Conservation (phyloP, 2,888 invertebrate species). For the Melanotus villosus region DNA sequence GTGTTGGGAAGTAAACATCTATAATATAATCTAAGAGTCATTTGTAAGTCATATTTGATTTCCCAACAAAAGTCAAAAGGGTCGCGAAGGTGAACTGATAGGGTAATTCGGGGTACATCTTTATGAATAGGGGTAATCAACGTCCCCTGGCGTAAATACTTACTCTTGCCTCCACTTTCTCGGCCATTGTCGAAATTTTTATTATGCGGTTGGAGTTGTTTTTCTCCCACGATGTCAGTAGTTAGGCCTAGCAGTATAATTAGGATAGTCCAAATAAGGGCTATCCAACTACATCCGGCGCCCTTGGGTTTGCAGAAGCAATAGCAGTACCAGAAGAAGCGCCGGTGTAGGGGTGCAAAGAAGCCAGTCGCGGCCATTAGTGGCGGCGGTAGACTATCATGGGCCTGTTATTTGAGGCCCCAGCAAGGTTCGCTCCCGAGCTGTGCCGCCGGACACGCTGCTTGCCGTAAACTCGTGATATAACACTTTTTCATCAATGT, state of each 20-base stretch:
- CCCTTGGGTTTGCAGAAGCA: conserved; percentile 31
- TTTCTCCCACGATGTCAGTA: conserved; percentile 44
- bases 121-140: too few species aligned
- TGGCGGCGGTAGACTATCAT: conserved; percentile 52
- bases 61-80: too few species aligned
- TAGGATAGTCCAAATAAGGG: conserved; percentile 50
- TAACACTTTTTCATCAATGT: conserved; percentile 52
- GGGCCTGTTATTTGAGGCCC: conserved; percentile 51
- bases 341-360: conserved; percentile 59
- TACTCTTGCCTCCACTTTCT: conserved; percentile 42
- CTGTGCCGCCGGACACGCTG: conserved; percentile 45
- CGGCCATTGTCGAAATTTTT: conserved; percentile 45
- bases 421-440: conserved; percentile 49
- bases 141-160: neutral
- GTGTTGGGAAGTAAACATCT: too few species aligned
- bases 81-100: too few species aligned
- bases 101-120: too few species aligned
- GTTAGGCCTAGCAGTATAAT: conserved; percentile 48
- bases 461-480: conserved; percentile 52
- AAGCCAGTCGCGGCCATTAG: conserved; percentile 62
- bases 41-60: too few species aligned
- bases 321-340: conserved; percentile 52
- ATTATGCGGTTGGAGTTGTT: conserved; percentile 45
- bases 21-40: too few species aligned
- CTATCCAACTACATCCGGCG: conserved; percentile 42